phyloP scores from a whole-genome alignment of 2,113 vertebrate genomes.

The Dicaeum eximium region DNA sequence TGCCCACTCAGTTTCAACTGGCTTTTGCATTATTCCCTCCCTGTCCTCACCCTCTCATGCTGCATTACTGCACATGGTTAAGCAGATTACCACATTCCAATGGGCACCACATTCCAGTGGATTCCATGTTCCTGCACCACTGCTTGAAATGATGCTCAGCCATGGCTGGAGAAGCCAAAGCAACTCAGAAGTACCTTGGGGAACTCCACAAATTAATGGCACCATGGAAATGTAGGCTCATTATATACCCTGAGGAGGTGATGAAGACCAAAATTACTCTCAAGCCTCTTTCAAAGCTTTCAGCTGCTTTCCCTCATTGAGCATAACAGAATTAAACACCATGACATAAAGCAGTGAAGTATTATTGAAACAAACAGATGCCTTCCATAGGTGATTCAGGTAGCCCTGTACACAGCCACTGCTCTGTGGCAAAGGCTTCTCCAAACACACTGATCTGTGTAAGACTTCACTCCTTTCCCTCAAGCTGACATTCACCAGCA shows the following conservation, averaged over 20 bases:
- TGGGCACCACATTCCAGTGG: background rate
- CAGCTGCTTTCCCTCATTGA: background rate
- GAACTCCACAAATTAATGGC: background rate
- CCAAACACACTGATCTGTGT: rapidly evolving
- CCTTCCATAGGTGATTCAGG: background rate
- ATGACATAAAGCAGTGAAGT: background rate
- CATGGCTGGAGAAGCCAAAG: background rate
- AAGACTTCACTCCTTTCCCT: background rate
- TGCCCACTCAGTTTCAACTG: background rate
- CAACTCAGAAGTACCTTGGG: background rate
- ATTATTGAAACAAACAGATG: background rate
- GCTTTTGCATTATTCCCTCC: background rate
- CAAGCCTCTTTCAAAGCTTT: background rate
- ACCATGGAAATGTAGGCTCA: background rate
- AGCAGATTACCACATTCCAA: background rate
- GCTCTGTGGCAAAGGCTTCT: background rate
- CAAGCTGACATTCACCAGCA: background rate
- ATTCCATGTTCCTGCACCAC: background rate
- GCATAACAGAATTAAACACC: background rate
- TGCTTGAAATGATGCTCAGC: background rate
- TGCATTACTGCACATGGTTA: background rate
- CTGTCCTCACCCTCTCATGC: background rate
- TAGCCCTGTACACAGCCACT: background rate
- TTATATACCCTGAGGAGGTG: background rate
- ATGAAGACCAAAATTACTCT: background rate